Evolutionary conservation across 2,888 invertebrate species (phyloP).

Genomic region (Eupsilia transversa): DNA sequence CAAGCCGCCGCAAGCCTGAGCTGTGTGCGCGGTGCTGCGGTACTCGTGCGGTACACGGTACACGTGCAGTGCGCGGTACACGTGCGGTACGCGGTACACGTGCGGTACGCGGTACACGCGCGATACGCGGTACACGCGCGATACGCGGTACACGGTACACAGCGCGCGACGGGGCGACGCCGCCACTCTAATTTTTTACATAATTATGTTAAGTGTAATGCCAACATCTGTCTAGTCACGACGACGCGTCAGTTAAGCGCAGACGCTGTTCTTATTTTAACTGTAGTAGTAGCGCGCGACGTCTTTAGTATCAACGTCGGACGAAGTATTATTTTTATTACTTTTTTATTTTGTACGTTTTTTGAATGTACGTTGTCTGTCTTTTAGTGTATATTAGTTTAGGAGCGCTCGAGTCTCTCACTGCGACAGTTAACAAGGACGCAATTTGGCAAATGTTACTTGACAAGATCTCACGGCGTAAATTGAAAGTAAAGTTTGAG

Average conservation of each 20-base stretch:
- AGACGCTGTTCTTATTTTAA: conserved; percentile 61
- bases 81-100: too few species aligned
- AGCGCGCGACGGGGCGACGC: conserved; percentile 6
- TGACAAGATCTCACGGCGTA: conserved; percentile 32
- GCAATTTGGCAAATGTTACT: conserved; percentile 14
- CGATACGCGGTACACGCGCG: not conserved
- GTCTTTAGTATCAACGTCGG: conserved; percentile 64
- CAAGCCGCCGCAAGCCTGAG: conserved; percentile 64
- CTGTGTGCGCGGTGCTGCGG: conserved; percentile 8
- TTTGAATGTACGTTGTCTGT: conserved; percentile 69
- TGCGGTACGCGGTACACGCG: not conserved
- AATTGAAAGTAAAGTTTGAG: conserved; percentile 30
- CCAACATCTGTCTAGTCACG: conserved; percentile 71
- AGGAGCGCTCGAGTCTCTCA: conserved; percentile 63
- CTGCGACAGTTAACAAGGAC: conserved; percentile 38
- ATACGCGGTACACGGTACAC: conserved; percentile 15
- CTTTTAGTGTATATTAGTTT: conserved; percentile 66
- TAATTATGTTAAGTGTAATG: conserved; percentile 67
- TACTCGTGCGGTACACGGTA: not conserved
- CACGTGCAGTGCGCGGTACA: not conserved
- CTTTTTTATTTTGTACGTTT: conserved; percentile 66
- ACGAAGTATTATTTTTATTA: conserved; percentile 70
- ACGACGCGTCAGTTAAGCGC: conserved; percentile 62
- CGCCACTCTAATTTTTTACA: conserved; percentile 47
- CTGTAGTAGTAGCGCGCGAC: conserved; percentile 62